A percentile compares a stretch with the other conserved stretches of the same genome.
phyloP scores from a whole-genome alignment of 2,797 vertebrate species.

The Ptychobarbus kaznakovi region DNA sequence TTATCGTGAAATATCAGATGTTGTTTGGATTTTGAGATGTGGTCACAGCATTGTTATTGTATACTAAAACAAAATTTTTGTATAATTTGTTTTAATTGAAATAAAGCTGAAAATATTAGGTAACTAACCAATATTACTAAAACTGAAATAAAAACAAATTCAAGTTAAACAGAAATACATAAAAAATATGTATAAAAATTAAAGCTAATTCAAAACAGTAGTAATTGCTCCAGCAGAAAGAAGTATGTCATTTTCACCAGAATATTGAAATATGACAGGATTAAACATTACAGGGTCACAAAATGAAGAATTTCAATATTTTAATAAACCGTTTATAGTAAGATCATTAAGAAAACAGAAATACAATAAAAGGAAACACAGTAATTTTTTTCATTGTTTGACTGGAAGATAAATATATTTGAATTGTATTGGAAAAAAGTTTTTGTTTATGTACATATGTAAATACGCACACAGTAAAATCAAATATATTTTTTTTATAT shows the following conservation, averaged over 20 bases:
- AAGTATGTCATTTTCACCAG: neutral
- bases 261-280: neutral
- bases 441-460: too few species aligned
- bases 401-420: too few species aligned
- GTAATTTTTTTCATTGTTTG: too few species aligned
- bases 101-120: too few species aligned
- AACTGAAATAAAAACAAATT: neutral
- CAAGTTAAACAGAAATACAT: neutral
- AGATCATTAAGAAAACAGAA: too few species aligned
- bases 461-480: too few species aligned
- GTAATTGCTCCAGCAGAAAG: neutral
- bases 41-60: neutral
- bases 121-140: neutral
- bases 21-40: neutral
- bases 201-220: neutral
- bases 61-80: neutral
- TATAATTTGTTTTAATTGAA: neutral
- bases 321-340: too few species aligned
- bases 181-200: too few species aligned
- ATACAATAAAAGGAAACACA: too few species aligned
- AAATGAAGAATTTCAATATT: too few species aligned
- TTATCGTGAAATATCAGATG: neutral
- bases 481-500: too few species aligned
- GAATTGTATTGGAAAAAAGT: too few species aligned
- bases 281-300: neutral